These are phyloP conservation scores for Leuctra nigra DNA, from an alignment of 2,888 invertebrate genomes.

Conservation along the genomic window DNA sequence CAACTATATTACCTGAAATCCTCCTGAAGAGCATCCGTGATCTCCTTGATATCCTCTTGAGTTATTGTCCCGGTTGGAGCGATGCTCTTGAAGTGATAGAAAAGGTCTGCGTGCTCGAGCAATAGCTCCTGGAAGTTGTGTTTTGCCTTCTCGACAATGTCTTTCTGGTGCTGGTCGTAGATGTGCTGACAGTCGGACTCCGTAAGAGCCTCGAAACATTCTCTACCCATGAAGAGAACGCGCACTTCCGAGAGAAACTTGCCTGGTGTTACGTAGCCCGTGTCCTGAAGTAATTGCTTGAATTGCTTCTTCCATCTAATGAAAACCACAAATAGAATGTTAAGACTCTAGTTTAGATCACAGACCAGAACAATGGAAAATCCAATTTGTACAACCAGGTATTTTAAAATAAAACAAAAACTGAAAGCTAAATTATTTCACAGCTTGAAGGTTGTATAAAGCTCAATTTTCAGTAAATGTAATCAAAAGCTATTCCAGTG, in stretches of 20 bases:
- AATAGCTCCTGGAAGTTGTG: conserved; percentile 86
- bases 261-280: conserved; percentile 93
- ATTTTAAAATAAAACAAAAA: neutral
- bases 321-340: too few species aligned
- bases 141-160: conserved; percentile 82
- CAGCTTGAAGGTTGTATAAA: too few species aligned
- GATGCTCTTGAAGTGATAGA: conserved; percentile 87
- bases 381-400: neutral
- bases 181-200: conserved; percentile 88
- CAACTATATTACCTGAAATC: conserved; percentile 70
- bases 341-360: too few species aligned
- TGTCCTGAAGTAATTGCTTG: conserved; percentile 85
- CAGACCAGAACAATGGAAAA: too few species aligned
- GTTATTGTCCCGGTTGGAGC: conserved; percentile 86
- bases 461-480: too few species aligned
- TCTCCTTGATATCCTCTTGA: conserved; percentile 89
- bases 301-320: conserved; percentile 89
- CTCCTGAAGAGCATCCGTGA: conserved; percentile 84
- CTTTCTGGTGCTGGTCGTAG: conserved; percentile 89
- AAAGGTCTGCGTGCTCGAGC: conserved; percentile 86
- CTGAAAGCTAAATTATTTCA: too few species aligned
- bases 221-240: conserved; percentile 87
- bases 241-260: conserved; percentile 85
- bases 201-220: conserved; percentile 86
- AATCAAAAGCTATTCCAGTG: too few species aligned